Conservation (phyloP, 2,797 vertebrate genomes). For the Bucorvus abyssinicus region DNA sequence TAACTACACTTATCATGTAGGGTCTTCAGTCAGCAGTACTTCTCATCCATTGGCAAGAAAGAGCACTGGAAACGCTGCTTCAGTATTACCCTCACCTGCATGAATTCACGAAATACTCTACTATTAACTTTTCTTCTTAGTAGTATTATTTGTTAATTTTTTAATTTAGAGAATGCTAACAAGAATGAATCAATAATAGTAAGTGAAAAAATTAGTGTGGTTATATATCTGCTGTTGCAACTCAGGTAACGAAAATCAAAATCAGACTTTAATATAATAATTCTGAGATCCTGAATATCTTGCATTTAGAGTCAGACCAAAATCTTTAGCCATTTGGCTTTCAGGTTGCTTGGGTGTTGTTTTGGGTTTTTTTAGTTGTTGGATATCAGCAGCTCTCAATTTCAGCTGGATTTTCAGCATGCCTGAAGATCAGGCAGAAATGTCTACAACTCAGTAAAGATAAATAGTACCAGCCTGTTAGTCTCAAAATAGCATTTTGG, state of each 20-base stretch:
- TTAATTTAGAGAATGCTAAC: not conserved
- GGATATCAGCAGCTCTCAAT: not conserved
- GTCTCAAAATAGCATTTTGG: not conserved
- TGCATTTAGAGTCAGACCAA: not conserved
- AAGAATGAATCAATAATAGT: not conserved
- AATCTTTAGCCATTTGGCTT: not conserved
- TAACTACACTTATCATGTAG: not conserved
- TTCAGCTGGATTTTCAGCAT: not conserved
- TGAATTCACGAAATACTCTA: not conserved
- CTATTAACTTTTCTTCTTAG: not conserved
- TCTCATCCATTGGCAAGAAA: not conserved
- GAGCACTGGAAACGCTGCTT: not conserved
- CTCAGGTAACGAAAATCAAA: not conserved
- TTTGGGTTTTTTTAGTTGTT: not conserved
- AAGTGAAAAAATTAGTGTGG: not conserved
- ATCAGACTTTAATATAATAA: not conserved
- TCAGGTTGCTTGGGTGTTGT: not conserved
- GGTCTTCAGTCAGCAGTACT: not conserved
- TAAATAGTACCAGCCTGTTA: not conserved
- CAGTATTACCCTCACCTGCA: not conserved
- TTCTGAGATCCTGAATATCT: not conserved
- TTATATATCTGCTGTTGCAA: not conserved
- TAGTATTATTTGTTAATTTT: not conserved
- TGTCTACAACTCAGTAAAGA: not conserved
- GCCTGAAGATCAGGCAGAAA: not conserved